These are phyloP conservation scores for Drosophila rubida DNA, from an alignment of 2,888 invertebrate species.

Conservation along the genomic window DNA sequence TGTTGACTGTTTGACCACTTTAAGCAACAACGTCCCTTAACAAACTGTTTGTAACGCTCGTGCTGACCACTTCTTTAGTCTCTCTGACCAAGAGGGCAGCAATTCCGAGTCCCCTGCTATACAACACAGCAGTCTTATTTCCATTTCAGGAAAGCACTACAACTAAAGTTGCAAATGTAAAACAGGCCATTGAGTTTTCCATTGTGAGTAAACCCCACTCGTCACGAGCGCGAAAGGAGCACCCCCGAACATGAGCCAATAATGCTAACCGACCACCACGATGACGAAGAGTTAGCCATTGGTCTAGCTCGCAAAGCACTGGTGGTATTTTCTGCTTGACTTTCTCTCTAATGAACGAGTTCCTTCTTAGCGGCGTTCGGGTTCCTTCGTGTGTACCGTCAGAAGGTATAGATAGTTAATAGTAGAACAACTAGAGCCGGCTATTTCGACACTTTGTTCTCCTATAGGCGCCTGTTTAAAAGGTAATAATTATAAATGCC, in stretches of 20 bases:
- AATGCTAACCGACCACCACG: constrained; percentile 11
- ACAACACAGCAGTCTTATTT: constrained; percentile 37
- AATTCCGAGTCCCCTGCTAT: constrained; percentile 32
- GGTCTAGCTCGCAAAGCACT: constrained; percentile 28
- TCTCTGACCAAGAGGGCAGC: constrained; percentile 15
- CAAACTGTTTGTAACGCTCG: constrained; percentile 58
- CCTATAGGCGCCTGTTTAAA: constrained; percentile 7
- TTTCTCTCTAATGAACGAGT: constrained; percentile 26
- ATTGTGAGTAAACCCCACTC: constrained; percentile 24
- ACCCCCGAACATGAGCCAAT: constrained; percentile 11
- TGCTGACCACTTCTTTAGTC: constrained; percentile 41
- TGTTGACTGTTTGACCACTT: constrained; percentile 36
- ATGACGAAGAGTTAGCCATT: constrained; percentile 48
- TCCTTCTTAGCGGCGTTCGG: constrained; percentile 51
- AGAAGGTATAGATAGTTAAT: not conserved
- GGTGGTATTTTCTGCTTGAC: constrained; percentile 36
- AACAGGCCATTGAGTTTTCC: constrained; percentile 75
- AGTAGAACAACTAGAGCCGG: not conserved
- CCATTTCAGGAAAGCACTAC: constrained; percentile 59
- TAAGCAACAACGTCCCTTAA: constrained; percentile 44
- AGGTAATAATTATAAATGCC: not conserved
- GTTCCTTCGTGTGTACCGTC: constrained; percentile 43
- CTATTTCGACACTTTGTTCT: constrained; percentile 16
- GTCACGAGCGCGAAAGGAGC: constrained; percentile 9
- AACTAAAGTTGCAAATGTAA: constrained; percentile 71